Conservation (phyloP, 2,113 vertebrate genomes). For the Cryptoleucopteryx plumbea region DNA sequence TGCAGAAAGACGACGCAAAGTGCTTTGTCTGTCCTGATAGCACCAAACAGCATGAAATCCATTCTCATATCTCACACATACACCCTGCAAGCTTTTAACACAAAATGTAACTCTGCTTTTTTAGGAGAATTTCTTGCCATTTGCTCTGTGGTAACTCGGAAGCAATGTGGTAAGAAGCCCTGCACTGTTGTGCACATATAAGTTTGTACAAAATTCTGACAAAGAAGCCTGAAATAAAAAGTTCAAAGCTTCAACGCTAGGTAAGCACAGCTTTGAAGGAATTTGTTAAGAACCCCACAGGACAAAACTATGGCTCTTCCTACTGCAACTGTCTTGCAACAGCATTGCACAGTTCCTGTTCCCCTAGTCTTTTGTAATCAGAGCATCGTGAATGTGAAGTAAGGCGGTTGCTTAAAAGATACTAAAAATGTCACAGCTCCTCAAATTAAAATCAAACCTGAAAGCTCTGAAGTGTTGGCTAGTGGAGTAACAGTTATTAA, state of each 20-base stretch:
- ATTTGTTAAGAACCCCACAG: not conserved
- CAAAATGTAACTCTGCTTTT: not conserved
- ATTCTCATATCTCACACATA: not conserved
- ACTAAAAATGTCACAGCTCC: not conserved
- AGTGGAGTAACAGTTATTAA: not conserved
- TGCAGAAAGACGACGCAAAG: not conserved
- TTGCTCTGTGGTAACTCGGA: not conserved
- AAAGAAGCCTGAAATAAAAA: not conserved
- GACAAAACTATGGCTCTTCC: not conserved
- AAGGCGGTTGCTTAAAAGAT: not conserved
- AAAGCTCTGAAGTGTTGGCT: not conserved
- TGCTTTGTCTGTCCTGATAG: not conserved
- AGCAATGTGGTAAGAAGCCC: not conserved
- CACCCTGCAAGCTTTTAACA: not conserved
- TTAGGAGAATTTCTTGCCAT: not conserved
- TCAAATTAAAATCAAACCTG: slow-evolving; percentile 13
- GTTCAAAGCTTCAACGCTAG: not conserved
- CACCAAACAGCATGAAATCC: not conserved
- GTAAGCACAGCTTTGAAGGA: not conserved
- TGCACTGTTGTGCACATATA: not conserved
- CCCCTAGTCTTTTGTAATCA: not conserved
- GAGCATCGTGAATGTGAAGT: not conserved
- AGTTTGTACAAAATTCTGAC: not conserved
- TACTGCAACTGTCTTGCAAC: not conserved
- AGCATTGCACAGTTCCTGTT: not conserved